phyloP scores from a whole-genome alignment of 2,888 invertebrate species.

The Megaustenia siamemsis region DNA sequence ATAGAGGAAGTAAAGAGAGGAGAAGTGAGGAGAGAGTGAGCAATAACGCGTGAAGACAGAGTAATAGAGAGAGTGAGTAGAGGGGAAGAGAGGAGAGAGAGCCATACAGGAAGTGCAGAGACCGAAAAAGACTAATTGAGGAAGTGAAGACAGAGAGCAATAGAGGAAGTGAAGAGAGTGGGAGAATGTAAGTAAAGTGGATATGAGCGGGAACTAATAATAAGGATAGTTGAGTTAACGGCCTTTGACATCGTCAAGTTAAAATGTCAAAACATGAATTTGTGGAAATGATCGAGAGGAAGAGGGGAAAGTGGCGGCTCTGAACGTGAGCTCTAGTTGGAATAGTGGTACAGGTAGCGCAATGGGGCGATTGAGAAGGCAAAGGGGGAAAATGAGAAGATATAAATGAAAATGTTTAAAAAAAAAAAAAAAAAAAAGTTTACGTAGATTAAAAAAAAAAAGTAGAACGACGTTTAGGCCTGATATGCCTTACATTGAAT shows the following conservation, averaged over 20 bases:
- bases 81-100: not conserved
- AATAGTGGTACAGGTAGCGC: not conserved
- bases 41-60: not conserved
- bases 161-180: not conserved
- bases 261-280: no score
- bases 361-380: slow-evolving; percentile 30
- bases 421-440: no score
- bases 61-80: not conserved
- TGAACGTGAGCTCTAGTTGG: not conserved
- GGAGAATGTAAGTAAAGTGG: not conserved
- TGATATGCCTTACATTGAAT: no score
- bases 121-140: no score
- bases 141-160: not conserved
- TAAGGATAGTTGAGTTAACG: no score
- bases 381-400: slow-evolving; percentile 6
- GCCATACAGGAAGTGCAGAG: not conserved
- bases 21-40: slow-evolving; percentile 7
- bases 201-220: not conserved
- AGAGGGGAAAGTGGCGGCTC: not conserved
- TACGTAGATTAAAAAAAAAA: no score
- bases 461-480: no score
- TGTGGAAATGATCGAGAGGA: not conserved
- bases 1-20: not conserved
- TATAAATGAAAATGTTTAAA: no score
- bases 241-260: no score